Conservation (phyloP, 2,113 vertebrate species). For the Phrynosoma platyrhinos region DNA sequence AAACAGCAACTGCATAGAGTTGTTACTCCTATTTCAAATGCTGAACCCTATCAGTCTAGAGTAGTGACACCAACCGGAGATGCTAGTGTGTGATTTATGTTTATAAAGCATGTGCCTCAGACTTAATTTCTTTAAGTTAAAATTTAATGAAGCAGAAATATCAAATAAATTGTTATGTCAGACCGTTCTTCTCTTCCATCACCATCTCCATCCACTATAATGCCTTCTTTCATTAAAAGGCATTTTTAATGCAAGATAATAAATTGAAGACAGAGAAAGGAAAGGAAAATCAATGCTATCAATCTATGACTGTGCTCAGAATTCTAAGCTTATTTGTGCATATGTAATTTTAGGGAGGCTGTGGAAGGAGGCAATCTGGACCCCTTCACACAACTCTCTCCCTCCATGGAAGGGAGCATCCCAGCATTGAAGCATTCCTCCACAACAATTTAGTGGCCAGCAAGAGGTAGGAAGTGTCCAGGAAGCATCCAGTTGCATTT, state of each 20-base stretch:
- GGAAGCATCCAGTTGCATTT: too few species aligned
- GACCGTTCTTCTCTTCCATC: neutral
- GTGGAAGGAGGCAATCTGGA: too few species aligned
- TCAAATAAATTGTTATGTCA: conserved; percentile 1
- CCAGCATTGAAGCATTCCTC: too few species aligned
- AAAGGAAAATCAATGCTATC: neutral
- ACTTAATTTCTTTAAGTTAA: conserved; percentile 22
- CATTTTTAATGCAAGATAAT: neutral
- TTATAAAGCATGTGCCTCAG: neutral
- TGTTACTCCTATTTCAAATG: neutral
- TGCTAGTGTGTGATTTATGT: neutral
- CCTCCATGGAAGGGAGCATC: too few species aligned
- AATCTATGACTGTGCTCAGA: neutral
- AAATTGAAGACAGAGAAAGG: neutral
- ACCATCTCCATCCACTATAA: neutral
- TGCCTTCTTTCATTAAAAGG: neutral
- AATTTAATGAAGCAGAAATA: conserved; percentile 18
- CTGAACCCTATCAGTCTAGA: neutral
- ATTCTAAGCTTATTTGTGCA: too few species aligned
- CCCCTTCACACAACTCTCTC: too few species aligned
- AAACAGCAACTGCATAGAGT: neutral
- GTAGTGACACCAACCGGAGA: neutral
- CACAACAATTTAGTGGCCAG: too few species aligned
- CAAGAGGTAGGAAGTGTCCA: too few species aligned
- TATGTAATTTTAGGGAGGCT: too few species aligned